Conservation (phyloP, 1,140 invertebrate genomes). For the Drosophila orosa region DNA sequence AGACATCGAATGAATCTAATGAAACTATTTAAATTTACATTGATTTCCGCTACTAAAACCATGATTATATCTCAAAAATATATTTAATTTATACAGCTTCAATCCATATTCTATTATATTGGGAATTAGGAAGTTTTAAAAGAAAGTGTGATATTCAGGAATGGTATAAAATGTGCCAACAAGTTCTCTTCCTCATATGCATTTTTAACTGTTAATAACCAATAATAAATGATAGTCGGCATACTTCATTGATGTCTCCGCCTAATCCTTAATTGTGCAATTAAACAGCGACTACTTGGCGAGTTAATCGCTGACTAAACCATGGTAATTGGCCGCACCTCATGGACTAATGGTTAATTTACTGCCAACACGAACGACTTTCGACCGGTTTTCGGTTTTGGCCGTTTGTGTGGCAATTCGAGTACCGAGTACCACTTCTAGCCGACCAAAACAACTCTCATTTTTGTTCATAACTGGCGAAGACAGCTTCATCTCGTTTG, state of each 20-base stretch:
- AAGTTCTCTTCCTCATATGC: neutral
- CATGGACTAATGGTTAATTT: slow-evolving; percentile 33
- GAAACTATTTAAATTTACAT: neutral
- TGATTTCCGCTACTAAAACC: neutral
- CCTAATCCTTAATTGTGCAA: slow-evolving; percentile 11
- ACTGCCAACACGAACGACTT: slow-evolving; percentile 23
- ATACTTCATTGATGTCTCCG: neutral
- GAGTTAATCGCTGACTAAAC: slow-evolving; percentile 6
- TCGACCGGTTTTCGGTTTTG: slow-evolving; percentile 72
- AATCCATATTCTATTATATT: neutral
- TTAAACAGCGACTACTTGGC: slow-evolving; percentile 4
- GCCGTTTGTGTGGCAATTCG: slow-evolving; percentile 30
- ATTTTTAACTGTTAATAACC: neutral
- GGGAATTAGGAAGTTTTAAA: neutral
- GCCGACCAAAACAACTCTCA: slow-evolving; percentile 72
- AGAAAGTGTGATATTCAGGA: neutral
- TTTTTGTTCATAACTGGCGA: slow-evolving; percentile 38
- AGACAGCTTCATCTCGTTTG: slow-evolving; percentile 32
- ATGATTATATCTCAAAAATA: neutral
- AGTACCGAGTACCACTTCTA: slow-evolving; percentile 59
- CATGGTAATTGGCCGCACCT: slow-evolving; percentile 28
- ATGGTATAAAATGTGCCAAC: neutral
- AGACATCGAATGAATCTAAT: too few relatives aligned
- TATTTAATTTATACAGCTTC: neutral
- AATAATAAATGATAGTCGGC: neutral